These are phyloP conservation scores for Catharus minimus DNA, from an alignment of 2,113 vertebrate genomes.

Conservation along the genomic window DNA sequence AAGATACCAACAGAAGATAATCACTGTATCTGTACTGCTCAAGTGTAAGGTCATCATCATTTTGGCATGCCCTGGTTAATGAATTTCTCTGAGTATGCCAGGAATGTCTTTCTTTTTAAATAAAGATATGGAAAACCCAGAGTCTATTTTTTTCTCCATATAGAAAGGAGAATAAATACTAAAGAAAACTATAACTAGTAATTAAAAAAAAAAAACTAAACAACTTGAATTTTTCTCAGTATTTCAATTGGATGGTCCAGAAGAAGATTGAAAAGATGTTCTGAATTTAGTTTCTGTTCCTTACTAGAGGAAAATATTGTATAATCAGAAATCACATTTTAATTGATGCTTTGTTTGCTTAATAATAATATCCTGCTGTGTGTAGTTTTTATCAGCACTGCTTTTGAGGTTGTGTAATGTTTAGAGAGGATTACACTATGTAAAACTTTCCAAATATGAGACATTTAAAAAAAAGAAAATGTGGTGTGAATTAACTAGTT, in stretches of 20 bases:
- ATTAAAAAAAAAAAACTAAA: not conserved
- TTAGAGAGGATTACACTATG: not conserved
- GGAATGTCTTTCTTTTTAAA: not conserved
- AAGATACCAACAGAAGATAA: not conserved
- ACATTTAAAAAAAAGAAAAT: not conserved
- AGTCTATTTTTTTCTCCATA: not conserved
- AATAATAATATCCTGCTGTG: constrained; percentile 9
- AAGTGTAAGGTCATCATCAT: not conserved
- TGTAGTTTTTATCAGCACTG: constrained; percentile 16
- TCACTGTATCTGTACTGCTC: not conserved
- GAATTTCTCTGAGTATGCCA: not conserved
- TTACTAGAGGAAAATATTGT: not conserved
- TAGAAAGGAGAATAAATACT: not conserved
- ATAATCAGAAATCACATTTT: not conserved
- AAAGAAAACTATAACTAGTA: not conserved
- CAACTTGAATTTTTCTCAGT: not conserved
- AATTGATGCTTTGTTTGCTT: not conserved
- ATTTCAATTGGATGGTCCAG: not conserved
- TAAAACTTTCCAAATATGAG: constrained; percentile 16
- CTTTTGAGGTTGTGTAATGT: constrained; percentile 40
- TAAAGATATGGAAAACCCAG: not conserved
- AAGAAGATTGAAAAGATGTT: not conserved
- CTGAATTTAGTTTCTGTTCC: not conserved
- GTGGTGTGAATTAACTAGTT: constrained; percentile 27
- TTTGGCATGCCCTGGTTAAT: not conserved